phyloP scores from a whole-genome alignment of 2,113 vertebrate genomes.

The Thryonomys swinderianus region DNA sequence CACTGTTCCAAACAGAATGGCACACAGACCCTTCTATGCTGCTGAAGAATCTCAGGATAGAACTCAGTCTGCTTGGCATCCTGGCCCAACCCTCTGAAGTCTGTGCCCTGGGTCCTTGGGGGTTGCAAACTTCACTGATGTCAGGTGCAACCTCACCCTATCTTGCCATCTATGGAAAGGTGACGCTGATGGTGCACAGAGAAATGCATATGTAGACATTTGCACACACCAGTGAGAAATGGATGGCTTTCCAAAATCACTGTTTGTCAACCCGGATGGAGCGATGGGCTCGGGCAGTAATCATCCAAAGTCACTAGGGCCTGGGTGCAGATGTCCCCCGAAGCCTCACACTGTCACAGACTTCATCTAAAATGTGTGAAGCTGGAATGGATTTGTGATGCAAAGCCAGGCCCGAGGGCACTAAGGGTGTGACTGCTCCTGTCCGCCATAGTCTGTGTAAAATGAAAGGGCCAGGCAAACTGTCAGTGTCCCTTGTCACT shows the following conservation, averaged over 20 bases:
- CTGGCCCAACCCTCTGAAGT: neutral
- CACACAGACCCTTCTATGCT: neutral
- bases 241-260: neutral
- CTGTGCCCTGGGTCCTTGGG: rapidly evolving
- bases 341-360: too few relatives aligned
- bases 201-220: neutral
- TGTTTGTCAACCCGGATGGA: neutral
- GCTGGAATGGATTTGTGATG: too few relatives aligned
- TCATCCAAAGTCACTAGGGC: neutral
- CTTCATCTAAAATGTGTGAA: too few relatives aligned
- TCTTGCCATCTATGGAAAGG: neutral
- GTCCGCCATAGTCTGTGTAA: too few relatives aligned
- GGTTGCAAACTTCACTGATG: neutral
- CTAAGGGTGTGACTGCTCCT: too few relatives aligned
- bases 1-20: neutral
- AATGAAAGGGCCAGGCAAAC: too few relatives aligned
- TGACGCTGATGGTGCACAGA: neutral
- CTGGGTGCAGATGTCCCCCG: too few relatives aligned
- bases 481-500: too few relatives aligned
- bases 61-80: neutral
- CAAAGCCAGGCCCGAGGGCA: too few relatives aligned
- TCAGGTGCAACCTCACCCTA: neutral
- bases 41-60: neutral
- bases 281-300: neutral
- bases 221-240: neutral